Percentiles rank a stretch among this genome's conserved stretches.
Conservation (phyloP, 2,113 vertebrate species). For the Ornithorhynchus anatinus region DNA sequence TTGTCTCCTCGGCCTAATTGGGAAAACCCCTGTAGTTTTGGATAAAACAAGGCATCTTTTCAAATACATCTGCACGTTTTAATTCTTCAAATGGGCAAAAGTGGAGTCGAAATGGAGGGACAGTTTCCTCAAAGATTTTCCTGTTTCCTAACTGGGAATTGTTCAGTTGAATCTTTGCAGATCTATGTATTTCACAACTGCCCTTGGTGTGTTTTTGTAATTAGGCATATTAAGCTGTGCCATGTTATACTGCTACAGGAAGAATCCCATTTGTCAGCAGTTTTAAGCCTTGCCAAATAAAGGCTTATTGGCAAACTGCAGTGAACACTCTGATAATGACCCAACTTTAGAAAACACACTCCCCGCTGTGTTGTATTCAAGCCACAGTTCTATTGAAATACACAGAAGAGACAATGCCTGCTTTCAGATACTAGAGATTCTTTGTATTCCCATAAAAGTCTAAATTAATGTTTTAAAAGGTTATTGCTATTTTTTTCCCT, state of each 20-base stretch:
- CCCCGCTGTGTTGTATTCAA: conserved; percentile 77
- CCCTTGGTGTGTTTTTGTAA: conserved; percentile 64
- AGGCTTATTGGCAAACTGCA: conserved; percentile 78
- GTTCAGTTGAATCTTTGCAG: conserved; percentile 32
- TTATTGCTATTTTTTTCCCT: conserved; percentile 80
- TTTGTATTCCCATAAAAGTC: conserved; percentile 78
- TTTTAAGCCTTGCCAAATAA: conserved; percentile 81
- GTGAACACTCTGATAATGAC: conserved; percentile 76
- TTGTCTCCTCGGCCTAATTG: background rate
- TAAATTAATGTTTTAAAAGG: conserved; percentile 83
- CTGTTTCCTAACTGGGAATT: background rate
- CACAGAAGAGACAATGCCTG: conserved; percentile 72
- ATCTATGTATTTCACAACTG: conserved; percentile 16
- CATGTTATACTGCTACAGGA: conserved; percentile 68
- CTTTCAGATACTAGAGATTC: conserved; percentile 74
- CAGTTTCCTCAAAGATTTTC: background rate
- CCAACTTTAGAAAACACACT: conserved; percentile 77
- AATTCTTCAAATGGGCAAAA: background rate
- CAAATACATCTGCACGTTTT: background rate
- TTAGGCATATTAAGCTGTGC: conserved; percentile 74
- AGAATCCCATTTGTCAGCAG: conserved; percentile 83
- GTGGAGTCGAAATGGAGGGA: background rate
- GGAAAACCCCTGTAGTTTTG: background rate
- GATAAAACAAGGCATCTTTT: background rate
- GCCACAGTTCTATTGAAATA: conserved; percentile 71